A percentile compares a stretch with the other conserved stretches of the same genome.
These are phyloP conservation scores for Pholis gunnellus DNA, from an alignment of 2,113 vertebrate genomes.

Conservation along the genomic window DNA sequence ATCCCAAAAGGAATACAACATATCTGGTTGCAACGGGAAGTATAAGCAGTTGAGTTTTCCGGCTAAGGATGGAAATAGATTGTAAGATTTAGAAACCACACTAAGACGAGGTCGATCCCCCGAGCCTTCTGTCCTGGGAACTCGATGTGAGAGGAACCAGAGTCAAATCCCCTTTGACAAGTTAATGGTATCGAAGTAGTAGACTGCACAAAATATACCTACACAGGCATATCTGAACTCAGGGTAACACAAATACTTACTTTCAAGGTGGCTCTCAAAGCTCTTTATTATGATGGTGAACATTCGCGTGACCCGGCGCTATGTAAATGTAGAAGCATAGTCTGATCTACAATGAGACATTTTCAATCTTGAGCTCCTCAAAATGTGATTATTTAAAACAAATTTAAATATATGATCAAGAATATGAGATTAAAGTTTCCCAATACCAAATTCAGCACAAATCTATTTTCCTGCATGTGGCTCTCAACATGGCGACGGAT, in stretches of 20 bases:
- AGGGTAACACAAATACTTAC: not conserved
- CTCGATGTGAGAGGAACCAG: conserved; percentile 27
- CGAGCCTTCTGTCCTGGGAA: conserved; percentile 43
- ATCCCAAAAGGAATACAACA: conserved; percentile 67
- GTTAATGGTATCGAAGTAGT: conserved; percentile 21
- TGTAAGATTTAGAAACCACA: conserved; percentile 59
- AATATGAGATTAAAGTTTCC: not conserved
- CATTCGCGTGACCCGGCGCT: not conserved
- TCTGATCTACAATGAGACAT: not conserved
- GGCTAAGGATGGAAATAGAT: conserved; percentile 60
- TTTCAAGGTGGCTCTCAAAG: not conserved
- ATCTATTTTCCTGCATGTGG: not conserved
- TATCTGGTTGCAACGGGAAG: conserved; percentile 71
- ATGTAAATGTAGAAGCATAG: not conserved
- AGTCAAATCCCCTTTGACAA: conserved; percentile 24
- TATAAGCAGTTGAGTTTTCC: conserved; percentile 61
- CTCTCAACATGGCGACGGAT: not conserved
- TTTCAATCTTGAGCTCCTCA: not conserved
- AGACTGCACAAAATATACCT: not conserved
- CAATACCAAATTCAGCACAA: not conserved
- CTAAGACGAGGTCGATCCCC: conserved; percentile 37
- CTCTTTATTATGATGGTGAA: conserved; percentile 1
- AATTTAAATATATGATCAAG: not conserved
- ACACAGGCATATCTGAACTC: not conserved
- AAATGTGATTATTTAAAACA: not conserved